Conservation (phyloP, 2,797 vertebrate genomes). For the Tangara arthus region DNA sequence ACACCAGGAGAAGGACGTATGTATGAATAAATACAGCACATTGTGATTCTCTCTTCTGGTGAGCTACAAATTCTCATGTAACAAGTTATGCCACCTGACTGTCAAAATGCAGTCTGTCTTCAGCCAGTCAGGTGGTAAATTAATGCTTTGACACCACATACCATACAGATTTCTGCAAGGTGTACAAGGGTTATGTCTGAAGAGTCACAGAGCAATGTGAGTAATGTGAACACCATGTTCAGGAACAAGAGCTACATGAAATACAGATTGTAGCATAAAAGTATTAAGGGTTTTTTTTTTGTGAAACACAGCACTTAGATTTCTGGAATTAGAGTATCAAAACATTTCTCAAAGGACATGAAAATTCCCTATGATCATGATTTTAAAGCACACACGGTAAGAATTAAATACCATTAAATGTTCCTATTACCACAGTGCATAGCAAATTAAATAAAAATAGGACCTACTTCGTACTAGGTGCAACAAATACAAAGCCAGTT, state of each 20-base stretch:
- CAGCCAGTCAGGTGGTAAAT: neutral
- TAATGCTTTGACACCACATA: neutral
- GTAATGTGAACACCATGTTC: neutral
- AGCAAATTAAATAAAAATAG: neutral
- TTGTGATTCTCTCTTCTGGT: neutral
- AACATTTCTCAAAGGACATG: neutral
- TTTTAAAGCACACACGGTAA: neutral
- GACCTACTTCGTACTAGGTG: neutral
- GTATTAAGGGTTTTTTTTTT: neutral
- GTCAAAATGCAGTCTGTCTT: neutral
- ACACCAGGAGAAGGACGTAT: neutral
- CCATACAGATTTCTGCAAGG: neutral
- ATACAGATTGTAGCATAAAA: neutral
- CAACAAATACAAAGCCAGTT: conserved; percentile 13
- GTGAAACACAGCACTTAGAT: neutral
- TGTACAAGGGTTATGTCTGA: neutral
- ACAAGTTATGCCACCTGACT: neutral
- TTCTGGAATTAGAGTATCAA: neutral
- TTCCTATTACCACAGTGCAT: neutral
- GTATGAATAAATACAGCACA: neutral
- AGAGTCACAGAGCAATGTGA: neutral
- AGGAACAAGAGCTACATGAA: neutral
- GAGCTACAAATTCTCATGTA: neutral
- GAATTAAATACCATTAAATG: neutral
- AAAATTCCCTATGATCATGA: neutral